These are phyloP conservation scores for Montipora cactus DNA, from an alignment of 64 coral and sea anemone genomes.

Conservation along the genomic window DNA sequence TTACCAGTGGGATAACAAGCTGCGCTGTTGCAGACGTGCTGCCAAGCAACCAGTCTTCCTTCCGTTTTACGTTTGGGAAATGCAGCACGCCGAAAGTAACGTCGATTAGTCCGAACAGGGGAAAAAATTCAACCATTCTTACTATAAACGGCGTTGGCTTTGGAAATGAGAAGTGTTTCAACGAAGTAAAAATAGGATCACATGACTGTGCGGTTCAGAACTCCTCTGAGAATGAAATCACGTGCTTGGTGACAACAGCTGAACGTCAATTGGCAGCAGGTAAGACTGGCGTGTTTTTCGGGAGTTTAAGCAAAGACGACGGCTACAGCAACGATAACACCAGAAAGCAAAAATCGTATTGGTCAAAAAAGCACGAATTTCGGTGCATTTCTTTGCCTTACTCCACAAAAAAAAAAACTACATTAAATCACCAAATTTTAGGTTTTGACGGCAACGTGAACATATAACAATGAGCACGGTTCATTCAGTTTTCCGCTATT, in stretches of 20 bases:
- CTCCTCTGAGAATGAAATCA: conserved; percentile 35
- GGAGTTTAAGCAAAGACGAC: not conserved
- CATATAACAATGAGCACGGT: too few relatives aligned
- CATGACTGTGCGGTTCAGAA: conserved; percentile 37
- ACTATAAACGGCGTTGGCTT: conserved; percentile 69
- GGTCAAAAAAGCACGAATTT: too few relatives aligned
- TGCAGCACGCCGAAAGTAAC: conserved; percentile 80
- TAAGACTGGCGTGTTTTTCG: not conserved
- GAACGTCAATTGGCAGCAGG: conserved; percentile 44
- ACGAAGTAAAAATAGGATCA: conserved; percentile 52
- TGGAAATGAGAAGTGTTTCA: conserved; percentile 36
- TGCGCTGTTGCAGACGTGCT: not conserved
- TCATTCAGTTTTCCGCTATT: too few relatives aligned
- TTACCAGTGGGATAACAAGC: conserved; percentile 36
- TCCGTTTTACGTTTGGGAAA: conserved; percentile 53
- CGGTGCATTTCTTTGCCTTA: too few relatives aligned
- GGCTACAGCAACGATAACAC: not conserved
- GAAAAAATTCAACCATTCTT: conserved; percentile 48
- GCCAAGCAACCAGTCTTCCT: not conserved
- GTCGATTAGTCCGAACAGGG: conserved; percentile 62
- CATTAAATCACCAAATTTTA: too few relatives aligned
- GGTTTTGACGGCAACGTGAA: too few relatives aligned
- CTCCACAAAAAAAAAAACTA: too few relatives aligned
- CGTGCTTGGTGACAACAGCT: conserved; percentile 41
- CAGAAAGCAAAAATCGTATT: too few relatives aligned